Conservation (phyloP, 2,797 vertebrate species). For the Urophycis tenuis region DNA sequence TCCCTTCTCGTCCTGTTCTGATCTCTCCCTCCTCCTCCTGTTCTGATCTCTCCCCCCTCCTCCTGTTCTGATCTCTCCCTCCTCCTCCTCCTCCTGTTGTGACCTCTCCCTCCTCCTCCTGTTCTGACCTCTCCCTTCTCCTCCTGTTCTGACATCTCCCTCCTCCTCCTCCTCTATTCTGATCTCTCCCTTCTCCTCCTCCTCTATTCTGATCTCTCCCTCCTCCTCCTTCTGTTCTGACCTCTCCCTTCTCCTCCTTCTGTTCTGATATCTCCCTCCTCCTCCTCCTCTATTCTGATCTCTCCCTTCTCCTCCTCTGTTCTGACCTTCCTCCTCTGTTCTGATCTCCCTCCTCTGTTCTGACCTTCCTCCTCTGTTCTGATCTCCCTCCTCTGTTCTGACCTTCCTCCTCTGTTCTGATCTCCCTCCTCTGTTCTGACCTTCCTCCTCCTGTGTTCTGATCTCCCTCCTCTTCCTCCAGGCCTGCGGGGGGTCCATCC, state of each 20-base stretch:
- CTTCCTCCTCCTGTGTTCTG: background rate
- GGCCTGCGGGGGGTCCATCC: conserved; percentile 97
- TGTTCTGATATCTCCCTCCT: background rate
- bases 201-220: too few relatives aligned
- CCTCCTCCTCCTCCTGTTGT: too few relatives aligned
- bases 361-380: too few relatives aligned
- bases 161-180: background rate
- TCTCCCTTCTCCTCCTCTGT: background rate
- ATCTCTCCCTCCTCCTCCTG: background rate
- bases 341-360: too few relatives aligned
- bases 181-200: too few relatives aligned
- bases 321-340: too few relatives aligned
- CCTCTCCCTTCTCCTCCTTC: background rate
- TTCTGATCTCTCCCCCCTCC: background rate
- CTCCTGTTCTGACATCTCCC: background rate
- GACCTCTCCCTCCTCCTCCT: too few relatives aligned
- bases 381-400: background rate
- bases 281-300: background rate
- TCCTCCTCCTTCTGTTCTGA: background rate
- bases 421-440: background rate
- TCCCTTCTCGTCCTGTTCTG: background rate
- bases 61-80: background rate
- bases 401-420: background rate
- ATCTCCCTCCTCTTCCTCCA: conserved; percentile 43
- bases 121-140: too few relatives aligned